Percentiles rank a stretch among this genome's conserved stretches.
Conservation (phyloP, 2,888 invertebrate genomes). For the Bellardia pandia region DNA sequence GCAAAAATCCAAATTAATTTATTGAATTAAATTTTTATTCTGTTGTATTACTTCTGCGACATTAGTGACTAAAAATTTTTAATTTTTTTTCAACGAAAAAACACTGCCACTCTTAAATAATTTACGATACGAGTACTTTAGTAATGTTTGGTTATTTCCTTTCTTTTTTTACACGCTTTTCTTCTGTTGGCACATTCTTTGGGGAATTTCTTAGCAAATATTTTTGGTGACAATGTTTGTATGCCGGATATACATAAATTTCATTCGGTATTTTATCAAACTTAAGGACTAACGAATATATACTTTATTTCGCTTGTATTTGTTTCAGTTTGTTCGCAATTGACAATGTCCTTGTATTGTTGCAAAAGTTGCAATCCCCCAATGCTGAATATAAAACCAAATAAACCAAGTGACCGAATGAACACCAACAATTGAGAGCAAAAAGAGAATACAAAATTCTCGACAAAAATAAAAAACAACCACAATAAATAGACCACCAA, state of each 20-base stretch:
- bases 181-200: conserved; percentile 46
- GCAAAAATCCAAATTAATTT: conserved; percentile 42
- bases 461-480: conserved; percentile 20
- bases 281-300: conserved; percentile 39
- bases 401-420: conserved; percentile 62
- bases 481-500: conserved; percentile 65
- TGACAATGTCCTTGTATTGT: conserved; percentile 67
- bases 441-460: conserved; percentile 11
- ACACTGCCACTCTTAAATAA: conserved; percentile 24
- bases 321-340: conserved; percentile 26
- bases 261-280: conserved; percentile 47
- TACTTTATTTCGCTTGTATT: conserved; percentile 23
- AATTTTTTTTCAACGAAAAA: conserved; percentile 2
- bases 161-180: conserved; percentile 3
- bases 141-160: conserved; percentile 23
- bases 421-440: conserved; percentile 24
- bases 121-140: conserved; percentile 32
- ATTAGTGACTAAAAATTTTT: conserved; percentile 33
- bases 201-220: conserved; percentile 66
- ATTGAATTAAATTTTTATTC: conserved; percentile 67
- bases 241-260: conserved; percentile 65
- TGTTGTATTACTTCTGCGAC: conserved; percentile 44
- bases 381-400: conserved; percentile 48
- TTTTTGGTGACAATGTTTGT: conserved; percentile 61
- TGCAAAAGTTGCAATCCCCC: conserved; percentile 58